Evolutionary conservation across 2,113 vertebrate genomes (phyloP).

Genomic region (Mellivora capensis): DNA sequence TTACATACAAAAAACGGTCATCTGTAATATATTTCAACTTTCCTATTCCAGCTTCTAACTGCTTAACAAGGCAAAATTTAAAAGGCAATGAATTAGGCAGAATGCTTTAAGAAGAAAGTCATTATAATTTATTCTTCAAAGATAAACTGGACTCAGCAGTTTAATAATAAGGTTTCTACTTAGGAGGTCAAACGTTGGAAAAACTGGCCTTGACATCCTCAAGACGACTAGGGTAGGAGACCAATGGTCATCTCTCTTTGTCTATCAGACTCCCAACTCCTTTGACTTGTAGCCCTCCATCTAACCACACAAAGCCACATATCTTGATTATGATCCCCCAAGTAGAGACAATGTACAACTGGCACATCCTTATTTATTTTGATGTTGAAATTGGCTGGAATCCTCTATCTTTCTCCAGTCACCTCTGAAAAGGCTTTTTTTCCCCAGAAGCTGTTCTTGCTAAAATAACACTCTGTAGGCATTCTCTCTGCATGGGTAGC

Average conservation of each 20-base stretch:
- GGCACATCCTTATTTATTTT: not conserved
- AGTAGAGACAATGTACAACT: not conserved
- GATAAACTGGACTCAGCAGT: not conserved
- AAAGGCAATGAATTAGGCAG: not conserved
- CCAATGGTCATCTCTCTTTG: not conserved
- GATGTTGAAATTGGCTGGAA: not conserved
- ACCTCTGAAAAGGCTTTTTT: not conserved
- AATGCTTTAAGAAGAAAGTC: not conserved
- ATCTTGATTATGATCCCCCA: not conserved
- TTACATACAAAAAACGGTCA: not conserved
- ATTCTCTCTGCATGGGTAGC: not conserved
- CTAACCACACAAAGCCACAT: not conserved
- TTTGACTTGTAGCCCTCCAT: not conserved
- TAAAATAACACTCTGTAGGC: not conserved
- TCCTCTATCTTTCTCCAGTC: not conserved
- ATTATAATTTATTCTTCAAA: not conserved
- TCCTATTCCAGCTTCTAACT: not conserved
- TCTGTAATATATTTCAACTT: not conserved
- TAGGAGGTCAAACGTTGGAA: not conserved
- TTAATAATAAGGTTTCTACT: not conserved
- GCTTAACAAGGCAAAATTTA: not conserved
- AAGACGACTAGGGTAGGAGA: not conserved
- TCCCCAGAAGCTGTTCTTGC: not conserved
- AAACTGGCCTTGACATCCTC: not conserved
- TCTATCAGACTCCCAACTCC: not conserved